Base-by-base conservation (phyloP, 2,888 invertebrate genomes). In the Eupithecia abbreviata region DNA sequence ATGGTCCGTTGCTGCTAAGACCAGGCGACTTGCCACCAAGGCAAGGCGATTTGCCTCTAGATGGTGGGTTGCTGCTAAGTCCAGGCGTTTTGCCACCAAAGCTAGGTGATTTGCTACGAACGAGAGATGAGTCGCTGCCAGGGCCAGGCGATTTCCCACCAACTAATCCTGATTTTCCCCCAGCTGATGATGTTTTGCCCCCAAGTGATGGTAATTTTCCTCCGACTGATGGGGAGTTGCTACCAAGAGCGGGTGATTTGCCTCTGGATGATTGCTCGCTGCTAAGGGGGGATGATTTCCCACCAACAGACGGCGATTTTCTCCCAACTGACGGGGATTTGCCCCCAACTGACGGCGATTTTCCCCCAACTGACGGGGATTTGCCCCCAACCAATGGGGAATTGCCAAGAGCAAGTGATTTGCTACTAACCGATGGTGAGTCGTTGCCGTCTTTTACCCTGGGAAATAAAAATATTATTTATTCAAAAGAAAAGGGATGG, bases 221-320 rank as follows among this genome's bases (percentile, higher is more conserved):
- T 6, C 45, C 67, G 10, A 15, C 2, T 43, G n/a, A 43, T 30
- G 74, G 69, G 4, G 73, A 73, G 12, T 55, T 70, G n/a, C 30
- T 62, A 2, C 68, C 65, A 13, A 76, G 7, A 15, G 55, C 65
- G 2, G 73, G 67, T 9, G 77, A 70, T 55, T 73, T 77, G 67
- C 49, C 75, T 3, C 74, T 70, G 10, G 2, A 4, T n/a, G 9
- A 18, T 58, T 6, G 10, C 9, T 47, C 10, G 47, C 47, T 10
- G 2, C 47, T 9, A 47, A 9, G 9, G 10, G 47, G 47, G 7
- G n/a, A 1, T n/a, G 58, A 9, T 58, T 58, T 58, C 0, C 58
- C 58, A 2, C 30, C 67, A 67, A 15, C 15, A 6, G 41, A 41
- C 15, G 67, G 9, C 18, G 18, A 9, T 18, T 47, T 47, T 6